Percentiles rank a stretch among this genome's conserved stretches.
phyloP scores from a whole-genome alignment of 2,888 invertebrate genomes.

The Sphaerophoria taeniata region DNA sequence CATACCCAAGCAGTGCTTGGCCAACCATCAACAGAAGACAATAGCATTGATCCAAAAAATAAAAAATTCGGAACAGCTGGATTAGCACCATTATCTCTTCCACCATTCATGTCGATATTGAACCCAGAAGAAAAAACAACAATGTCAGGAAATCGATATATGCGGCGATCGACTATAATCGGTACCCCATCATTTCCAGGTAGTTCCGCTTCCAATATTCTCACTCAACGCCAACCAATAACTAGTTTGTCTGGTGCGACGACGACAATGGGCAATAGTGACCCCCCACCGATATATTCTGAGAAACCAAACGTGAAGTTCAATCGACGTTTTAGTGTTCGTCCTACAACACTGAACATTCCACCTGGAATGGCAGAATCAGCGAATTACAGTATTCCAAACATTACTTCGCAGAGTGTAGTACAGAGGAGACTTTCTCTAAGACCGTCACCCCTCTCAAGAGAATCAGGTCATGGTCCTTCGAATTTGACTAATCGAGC shows the following conservation, averaged over 20 bases:
- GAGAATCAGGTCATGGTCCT: conserved; percentile 75
- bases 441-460: conserved; percentile 81
- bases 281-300: conserved; percentile 81
- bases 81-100: conserved; percentile 82
- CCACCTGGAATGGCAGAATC: conserved; percentile 82
- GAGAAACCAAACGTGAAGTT: conserved; percentile 79
- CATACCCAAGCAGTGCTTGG: conserved; percentile 83
- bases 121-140: conserved; percentile 79
- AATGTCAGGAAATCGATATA: conserved; percentile 79
- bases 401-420: conserved; percentile 77
- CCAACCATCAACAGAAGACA: conserved; percentile 38
- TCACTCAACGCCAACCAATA: conserved; percentile 77
- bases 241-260: conserved; percentile 9
- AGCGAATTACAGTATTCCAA: conserved; percentile 70
- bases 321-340: conserved; percentile 81
- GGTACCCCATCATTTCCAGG: conserved; percentile 73
- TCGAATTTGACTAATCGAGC: conserved; percentile 64
- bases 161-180: conserved; percentile 81
- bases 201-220: conserved; percentile 60
- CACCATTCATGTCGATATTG: conserved; percentile 83
- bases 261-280: conserved; percentile 75
- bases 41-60: conserved; percentile 29
- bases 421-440: conserved; percentile 81
- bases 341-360: conserved; percentile 81
- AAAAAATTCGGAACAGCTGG: conserved; percentile 85